Evolutionary conservation across 1,140 invertebrate species (phyloP), one percentile per base, ranked within the genome.

Genomic region (Doryteuthis pealeii): DNA sequence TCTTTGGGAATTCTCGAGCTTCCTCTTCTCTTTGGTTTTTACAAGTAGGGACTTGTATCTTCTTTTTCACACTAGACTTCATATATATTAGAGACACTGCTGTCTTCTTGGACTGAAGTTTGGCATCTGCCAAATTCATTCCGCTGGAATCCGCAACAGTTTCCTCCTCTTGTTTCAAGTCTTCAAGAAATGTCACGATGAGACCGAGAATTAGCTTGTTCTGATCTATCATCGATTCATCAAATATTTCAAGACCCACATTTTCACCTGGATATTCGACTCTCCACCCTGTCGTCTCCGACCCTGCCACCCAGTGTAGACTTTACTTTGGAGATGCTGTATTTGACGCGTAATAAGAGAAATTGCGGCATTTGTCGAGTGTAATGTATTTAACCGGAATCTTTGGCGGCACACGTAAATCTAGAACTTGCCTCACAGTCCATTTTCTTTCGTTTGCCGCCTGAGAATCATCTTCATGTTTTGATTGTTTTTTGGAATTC

Each of bases 381-480:
- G 35, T 74, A n/a, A 74, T 70, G 75, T 72, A 26, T 58, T 69
- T n/a, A n/a, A 67, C 32, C 43, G 35, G 43, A 62, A 69, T 73
- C 75, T 76, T 76, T 70, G 14, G n/a, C n/a, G 66, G 67, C 22
- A 74, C 76, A 26, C 31, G 33, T 2, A 77, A n/a, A 43, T 31
- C 67, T 40, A 68, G 30, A 68, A 30, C 66, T 68, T 22, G 66
- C 30, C 18, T 68, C 66, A 30, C 8, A 10, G 32, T 68, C 66
- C 30, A 22, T 10, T 33, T 68, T 26, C n/a, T n/a, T 30, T 68
- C 66, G 15, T 62, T 62, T n/a, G 22, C 22, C 58, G 15, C 22
- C n/a, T n/a, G 54, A 22, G 8, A n/a, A 14, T 68, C 30, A 30
- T 32, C 30, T 68, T 31, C 10, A 68, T 30, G 12, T 5, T 33